Base-by-base conservation (phyloP, 2,113 vertebrate genomes). In the Caloenas nicobarica region DNA sequence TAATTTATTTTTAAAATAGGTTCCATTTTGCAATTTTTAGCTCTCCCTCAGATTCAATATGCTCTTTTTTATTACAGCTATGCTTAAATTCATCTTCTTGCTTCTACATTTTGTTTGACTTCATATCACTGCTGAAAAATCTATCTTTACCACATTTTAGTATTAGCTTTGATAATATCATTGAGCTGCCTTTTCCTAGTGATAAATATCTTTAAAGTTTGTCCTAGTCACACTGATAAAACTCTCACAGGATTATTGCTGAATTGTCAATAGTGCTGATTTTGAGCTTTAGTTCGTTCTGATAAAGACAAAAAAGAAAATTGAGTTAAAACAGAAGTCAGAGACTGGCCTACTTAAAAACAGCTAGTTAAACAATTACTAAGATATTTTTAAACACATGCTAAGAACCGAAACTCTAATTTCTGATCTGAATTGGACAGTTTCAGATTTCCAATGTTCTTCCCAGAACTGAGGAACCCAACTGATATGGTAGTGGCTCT, bases 121-220 rank as follows among this genome's bases (percentile, higher is more conserved):
- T 93, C 84, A 65, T 72, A 89, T 66, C 65, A 40, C 44, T 62
- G 54, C 73, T 70, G 70, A 92, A 88, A 96, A 95, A 93, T 81
- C 36, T 81, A 79, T 76, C 91, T 86, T 91, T 73, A 53, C 73
- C 26, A 68, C 17, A 38, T 81, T 88, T 87, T 58, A 72, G n/a
- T 58, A 89, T 73, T 81, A 94, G 50, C 25, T 92, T 77, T 95
- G 81, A 96, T 93, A 96, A 85, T 24, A 95, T 72, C 91, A 54
- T 65, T 80, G 50, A 89, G 91, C 84, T 93, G 91, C 64, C 87
- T 91, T 76, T 94, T 71, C 29, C 77, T 38, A 50, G 81, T 58
- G 92, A 95, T 91, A 93, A 72, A 79, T 81, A 93, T 92, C 93
- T 95, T 84, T 89, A 77, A 89, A 88, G 38, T 80, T 87, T 92